These are phyloP conservation scores for Anguilla japonica DNA, from an alignment of 2,113 vertebrate species.

Conservation along the genomic window DNA sequence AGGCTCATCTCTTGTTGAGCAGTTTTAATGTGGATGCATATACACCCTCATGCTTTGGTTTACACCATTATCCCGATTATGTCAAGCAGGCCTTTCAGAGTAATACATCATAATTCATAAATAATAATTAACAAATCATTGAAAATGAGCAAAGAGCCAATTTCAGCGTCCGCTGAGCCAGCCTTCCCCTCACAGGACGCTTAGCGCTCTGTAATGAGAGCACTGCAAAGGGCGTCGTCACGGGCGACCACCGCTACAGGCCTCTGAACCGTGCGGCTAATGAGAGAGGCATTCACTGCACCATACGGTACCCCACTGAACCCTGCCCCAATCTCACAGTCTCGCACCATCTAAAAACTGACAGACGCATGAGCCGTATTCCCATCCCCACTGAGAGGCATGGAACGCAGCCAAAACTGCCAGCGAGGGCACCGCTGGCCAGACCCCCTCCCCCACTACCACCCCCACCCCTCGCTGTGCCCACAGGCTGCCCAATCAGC, in stretches of 20 bases:
- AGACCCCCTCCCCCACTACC: slow-evolving; percentile 9
- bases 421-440: slow-evolving; percentile 43
- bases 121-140: no score
- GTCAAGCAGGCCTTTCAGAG: not conserved
- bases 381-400: not conserved
- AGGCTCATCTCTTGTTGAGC: no score
- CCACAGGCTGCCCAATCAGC: slow-evolving; percentile 33
- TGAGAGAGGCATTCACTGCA: not conserved
- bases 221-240: not conserved
- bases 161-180: no score
- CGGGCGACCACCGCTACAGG: not conserved
- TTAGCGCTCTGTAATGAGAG: no score
- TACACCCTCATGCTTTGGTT: not conserved
- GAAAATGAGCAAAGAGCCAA: not conserved
- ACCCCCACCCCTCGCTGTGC: slow-evolving; percentile 60
- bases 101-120: not conserved
- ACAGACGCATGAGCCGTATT: not conserved
- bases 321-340: not conserved
- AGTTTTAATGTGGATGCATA: not conserved
- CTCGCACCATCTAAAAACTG: not conserved
- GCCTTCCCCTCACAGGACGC: no score
- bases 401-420: slow-evolving; percentile 32
- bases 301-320: no score
- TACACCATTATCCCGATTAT: not conserved
- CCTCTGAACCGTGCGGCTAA: not conserved